Percentiles rank a stretch among this genome's conserved stretches.
Evolutionary conservation across 2,113 vertebrate species (phyloP).

Genomic region (Embiotoca jacksoni): DNA sequence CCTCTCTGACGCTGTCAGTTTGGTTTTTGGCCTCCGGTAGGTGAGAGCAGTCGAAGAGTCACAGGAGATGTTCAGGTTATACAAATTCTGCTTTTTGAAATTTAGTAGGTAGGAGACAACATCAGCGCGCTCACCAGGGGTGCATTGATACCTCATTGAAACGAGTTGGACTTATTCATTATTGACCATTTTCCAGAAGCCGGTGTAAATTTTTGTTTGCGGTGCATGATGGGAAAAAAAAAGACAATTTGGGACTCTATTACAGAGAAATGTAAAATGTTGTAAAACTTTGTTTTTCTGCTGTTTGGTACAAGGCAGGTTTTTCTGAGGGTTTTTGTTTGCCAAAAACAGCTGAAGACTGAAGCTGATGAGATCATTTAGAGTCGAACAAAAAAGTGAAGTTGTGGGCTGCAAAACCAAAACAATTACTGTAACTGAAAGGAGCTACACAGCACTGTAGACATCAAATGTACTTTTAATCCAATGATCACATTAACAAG

Average conservation of each 20-base stretch:
- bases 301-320: too few relatives aligned
- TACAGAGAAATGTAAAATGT: not conserved
- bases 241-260: not conserved
- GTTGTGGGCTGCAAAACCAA: too few relatives aligned
- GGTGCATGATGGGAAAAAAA: not conserved
- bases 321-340: too few relatives aligned
- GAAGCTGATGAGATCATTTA: too few relatives aligned
- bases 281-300: too few relatives aligned
- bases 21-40: conserved; percentile 45
- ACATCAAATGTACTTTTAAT: too few relatives aligned
- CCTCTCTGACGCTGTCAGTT: conserved; percentile 45
- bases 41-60: conserved; percentile 13
- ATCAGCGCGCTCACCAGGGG: not conserved
- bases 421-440: too few relatives aligned
- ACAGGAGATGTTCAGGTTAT: conserved; percentile 41
- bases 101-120: conserved; percentile 25
- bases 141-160: conserved; percentile 4
- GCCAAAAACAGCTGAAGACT: too few relatives aligned
- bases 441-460: too few relatives aligned
- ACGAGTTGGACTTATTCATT: conserved; percentile 31
- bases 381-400: too few relatives aligned
- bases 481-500: too few relatives aligned
- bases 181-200: conserved; percentile 44
- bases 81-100: conserved; percentile 46
- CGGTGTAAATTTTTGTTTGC: not conserved